These are phyloP conservation scores for Stegostoma tigrinum DNA, from an alignment of 2,113 vertebrate genomes.

Conservation along the genomic window DNA sequence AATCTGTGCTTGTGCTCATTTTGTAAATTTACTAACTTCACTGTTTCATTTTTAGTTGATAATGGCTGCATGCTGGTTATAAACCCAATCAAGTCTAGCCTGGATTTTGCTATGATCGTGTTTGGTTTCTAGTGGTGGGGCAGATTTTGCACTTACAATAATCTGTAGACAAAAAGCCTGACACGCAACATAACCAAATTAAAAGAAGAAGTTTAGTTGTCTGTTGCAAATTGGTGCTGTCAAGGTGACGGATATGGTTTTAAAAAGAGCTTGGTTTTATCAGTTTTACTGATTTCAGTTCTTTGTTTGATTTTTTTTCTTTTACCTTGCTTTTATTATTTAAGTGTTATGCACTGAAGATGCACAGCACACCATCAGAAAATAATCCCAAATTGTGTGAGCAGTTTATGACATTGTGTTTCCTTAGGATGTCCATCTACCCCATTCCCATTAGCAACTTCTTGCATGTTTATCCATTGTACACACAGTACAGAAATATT, in stretches of 20 bases:
- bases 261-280: conserved; percentile 82
- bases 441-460: conserved; percentile 56
- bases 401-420: conserved; percentile 63
- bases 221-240: conserved; percentile 69
- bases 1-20: conserved; percentile 58
- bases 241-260: conserved; percentile 83
- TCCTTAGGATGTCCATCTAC: conserved; percentile 48
- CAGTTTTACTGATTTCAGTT: conserved; percentile 60
- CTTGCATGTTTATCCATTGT: conserved; percentile 72
- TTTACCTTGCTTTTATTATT: conserved; percentile 48
- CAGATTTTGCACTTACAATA: conserved; percentile 74
- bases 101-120: conserved; percentile 86
- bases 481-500: conserved; percentile 57
- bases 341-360: conserved; percentile 56
- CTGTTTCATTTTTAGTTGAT: conserved; percentile 84
- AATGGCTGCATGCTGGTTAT: conserved; percentile 73
- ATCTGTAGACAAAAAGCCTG: conserved; percentile 64
- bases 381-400: conserved; percentile 58
- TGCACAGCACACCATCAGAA: conserved; percentile 71
- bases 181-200: conserved; percentile 60
- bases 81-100: conserved; percentile 76
- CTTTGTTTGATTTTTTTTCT: conserved; percentile 48
- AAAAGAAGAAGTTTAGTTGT: conserved; percentile 73
- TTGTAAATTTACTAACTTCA: conserved; percentile 81
- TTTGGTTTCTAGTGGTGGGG: conserved; percentile 78